Base-by-base conservation (phyloP, 2,797 vertebrate species). In the Parauchenoglanis ngamensis region DNA sequence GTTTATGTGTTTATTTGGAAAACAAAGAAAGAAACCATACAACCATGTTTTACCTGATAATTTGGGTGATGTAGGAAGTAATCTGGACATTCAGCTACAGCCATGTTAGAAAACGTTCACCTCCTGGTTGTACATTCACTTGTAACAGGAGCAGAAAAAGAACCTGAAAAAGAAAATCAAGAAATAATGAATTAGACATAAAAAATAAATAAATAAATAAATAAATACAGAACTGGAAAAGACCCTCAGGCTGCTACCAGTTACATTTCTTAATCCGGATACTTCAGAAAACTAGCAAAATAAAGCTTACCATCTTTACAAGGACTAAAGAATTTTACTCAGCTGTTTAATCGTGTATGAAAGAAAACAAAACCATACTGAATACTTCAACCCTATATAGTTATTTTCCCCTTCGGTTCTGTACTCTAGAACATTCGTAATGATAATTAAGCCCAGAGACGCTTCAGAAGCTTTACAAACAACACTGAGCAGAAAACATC, bases 31-130 rank as follows among this genome's bases (percentile, higher is more conserved):
- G 3, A 23, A 28, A 25, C 46, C 28, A 86, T 28, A 86, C 49
- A 59, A 67, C 44, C 8, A 59, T 25, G n/a, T 4, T 76, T 97
- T 96, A 98, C 97, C 96, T 97, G 96, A 91, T 97, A 97, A 93
- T 97, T 97, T 17, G 96, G 95, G 93, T 96, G 96, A 92, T 93
- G 96, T 89, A 97, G 93, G 94, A 97, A 98, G 94, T 96, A 97
- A 93, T 98, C 97, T 88, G 97, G 96, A 92, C 96, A 97, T 94
- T 96, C 98, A 87, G 97, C 97, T 95, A 98, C 95, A 95, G 97
- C 96, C 97, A 98, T 97, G 92, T 93, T 88, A 52, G 40, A 44
- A 54, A 76, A 61, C 5, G 7, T 65, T 92, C 87, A 73, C 83
- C 90, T 89, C 93, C 90, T 91, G 88, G 88, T 89, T 90, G 93